Conservation (phyloP, 2,113 vertebrate genomes). For the Aviceda subcristata region DNA sequence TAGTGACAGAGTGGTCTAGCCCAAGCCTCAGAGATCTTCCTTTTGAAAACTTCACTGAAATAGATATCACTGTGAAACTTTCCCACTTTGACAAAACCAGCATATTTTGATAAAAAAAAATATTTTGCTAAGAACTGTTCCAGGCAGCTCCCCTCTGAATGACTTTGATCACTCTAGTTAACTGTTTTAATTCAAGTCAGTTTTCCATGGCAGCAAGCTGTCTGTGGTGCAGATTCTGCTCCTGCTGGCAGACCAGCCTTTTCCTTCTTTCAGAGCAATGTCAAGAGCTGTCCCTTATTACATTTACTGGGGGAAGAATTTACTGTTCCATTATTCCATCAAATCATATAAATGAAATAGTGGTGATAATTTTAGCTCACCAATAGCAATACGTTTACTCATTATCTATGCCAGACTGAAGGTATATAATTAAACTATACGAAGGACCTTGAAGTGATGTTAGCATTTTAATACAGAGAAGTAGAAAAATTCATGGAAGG, state of each 20-base stretch:
- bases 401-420: slow-evolving; percentile 48
- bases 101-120: slow-evolving; percentile 1
- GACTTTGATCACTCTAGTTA: background rate
- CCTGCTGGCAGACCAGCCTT: background rate
- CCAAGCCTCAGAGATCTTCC: background rate
- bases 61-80: background rate
- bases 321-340: background rate
- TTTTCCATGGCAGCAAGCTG: background rate
- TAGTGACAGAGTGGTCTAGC: background rate
- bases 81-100: background rate
- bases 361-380: background rate
- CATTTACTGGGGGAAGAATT: background rate
- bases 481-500: slow-evolving; percentile 33
- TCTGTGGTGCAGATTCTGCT: background rate
- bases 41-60: background rate
- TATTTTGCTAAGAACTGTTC: slow-evolving; percentile 11
- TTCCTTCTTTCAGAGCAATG: background rate
- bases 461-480: slow-evolving; percentile 27
- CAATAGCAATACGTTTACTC: slow-evolving; percentile 22
- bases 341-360: background rate
- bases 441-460: slow-evolving; percentile 44
- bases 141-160: background rate
- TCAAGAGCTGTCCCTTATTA: background rate
- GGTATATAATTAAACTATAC: slow-evolving; percentile 41
- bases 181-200: background rate